Conservation (phyloP, 2,888 invertebrate species). For the Prenolepis imparis region DNA sequence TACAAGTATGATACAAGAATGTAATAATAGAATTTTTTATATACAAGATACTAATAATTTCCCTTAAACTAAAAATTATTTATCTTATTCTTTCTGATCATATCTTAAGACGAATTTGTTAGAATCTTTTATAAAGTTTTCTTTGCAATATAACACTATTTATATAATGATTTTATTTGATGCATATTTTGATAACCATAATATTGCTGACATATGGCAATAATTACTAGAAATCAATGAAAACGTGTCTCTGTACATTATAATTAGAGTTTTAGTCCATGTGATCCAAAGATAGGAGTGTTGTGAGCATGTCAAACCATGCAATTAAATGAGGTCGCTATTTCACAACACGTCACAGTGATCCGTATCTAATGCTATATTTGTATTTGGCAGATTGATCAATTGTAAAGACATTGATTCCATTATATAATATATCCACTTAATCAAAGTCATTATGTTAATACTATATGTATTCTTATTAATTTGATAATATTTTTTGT, state of each 20-base stretch:
- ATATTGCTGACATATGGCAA: neutral
- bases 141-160: neutral
- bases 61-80: neutral
- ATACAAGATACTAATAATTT: constrained; percentile 32
- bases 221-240: constrained; percentile 18
- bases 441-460: constrained; percentile 44
- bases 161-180: neutral
- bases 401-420: constrained; percentile 73
- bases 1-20: constrained; percentile 86
- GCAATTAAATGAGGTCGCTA: constrained; percentile 79
- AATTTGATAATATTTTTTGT: constrained; percentile 15
- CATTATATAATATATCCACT: constrained; percentile 73
- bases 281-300: constrained; percentile 82
- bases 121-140: constrained; percentile 2
- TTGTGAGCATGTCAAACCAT: constrained; percentile 77
- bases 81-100: neutral
- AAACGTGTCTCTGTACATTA: constrained; percentile 43
- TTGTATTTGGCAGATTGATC: constrained; percentile 84
- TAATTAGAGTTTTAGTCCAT: constrained; percentile 80
- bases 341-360: constrained; percentile 81
- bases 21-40: neutral
- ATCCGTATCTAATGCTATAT: constrained; percentile 82
- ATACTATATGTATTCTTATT: constrained; percentile 10
- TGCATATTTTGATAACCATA: neutral
- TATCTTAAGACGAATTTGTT: neutral